Percentiles rank a stretch among this genome's conserved stretches.
Conservation (phyloP, 2,888 invertebrate genomes). For the Epiperipatus broadwayi region DNA sequence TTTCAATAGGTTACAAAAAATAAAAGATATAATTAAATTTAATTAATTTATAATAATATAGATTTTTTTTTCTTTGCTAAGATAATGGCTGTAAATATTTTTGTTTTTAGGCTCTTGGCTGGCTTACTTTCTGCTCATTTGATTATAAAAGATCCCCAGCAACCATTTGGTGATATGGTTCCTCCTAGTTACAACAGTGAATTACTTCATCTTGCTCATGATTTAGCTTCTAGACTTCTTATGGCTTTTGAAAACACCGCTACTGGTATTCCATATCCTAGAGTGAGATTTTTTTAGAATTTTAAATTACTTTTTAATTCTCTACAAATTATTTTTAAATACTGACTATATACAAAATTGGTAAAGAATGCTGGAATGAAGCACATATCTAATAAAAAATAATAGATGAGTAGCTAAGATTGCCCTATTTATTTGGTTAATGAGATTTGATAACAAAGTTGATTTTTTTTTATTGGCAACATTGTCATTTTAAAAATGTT, state of each 20-base stretch:
- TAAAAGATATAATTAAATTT: no score
- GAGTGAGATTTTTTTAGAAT: no score
- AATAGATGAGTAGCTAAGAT: no score
- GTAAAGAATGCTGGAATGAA: no score
- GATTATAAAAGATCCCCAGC: conserved; percentile 35
- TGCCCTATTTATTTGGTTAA: no score
- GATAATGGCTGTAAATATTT: conserved; percentile 6
- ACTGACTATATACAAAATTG: no score
- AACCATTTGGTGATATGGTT: conserved; percentile 35
- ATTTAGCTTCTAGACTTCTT: conserved; percentile 38
- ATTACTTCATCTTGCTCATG: conserved; percentile 39
- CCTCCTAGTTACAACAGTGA: conserved; percentile 37
- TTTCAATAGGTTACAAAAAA: no score
- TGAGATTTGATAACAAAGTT: no score
- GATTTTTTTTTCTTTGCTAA: background rate
- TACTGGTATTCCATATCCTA: conserved; percentile 38
- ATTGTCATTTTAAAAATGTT: no score
- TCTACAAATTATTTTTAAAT: background rate
- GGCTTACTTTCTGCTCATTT: conserved; percentile 41
- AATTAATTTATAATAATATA: background rate
- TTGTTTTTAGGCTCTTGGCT: conserved; percentile 35
- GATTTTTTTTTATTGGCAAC: no score
- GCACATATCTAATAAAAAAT: no score
- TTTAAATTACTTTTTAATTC: conserved; percentile 5
- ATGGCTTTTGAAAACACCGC: conserved; percentile 40